phyloP scores from a whole-genome alignment of 2,113 vertebrate genomes.

The Tragelaphus scriptus region DNA sequence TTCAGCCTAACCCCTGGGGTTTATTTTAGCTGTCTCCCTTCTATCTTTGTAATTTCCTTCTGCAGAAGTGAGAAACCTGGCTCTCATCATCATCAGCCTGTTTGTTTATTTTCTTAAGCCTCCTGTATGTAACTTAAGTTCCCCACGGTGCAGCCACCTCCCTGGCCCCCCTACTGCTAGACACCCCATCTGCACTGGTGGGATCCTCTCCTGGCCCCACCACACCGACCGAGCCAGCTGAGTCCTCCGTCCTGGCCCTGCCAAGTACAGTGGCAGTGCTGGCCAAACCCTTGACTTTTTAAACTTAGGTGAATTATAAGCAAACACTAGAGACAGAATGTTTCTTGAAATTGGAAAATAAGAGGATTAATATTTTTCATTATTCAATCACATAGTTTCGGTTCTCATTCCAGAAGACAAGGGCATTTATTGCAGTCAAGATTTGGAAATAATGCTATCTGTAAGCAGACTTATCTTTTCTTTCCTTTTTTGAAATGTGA shows the following conservation, averaged over 20 bases:
- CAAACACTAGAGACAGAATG: constrained; percentile 41
- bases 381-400: not conserved
- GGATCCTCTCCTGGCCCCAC: not conserved
- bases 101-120: not conserved
- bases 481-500: not conserved
- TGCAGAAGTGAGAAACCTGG: not conserved
- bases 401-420: not conserved
- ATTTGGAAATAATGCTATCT: not conserved
- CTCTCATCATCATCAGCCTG: not conserved
- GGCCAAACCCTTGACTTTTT: constrained; percentile 48
- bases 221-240: not conserved
- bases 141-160: not conserved
- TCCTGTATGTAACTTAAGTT: not conserved
- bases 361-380: constrained; percentile 41
- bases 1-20: not conserved
- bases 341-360: constrained; percentile 51
- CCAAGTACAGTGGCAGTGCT: not conserved
- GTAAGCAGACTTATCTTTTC: not conserved
- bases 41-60: not conserved
- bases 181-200: not conserved
- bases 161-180: not conserved
- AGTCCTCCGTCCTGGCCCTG: not conserved
- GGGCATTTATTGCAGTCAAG: not conserved
- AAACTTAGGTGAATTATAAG: constrained; percentile 33
- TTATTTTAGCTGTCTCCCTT: not conserved